phyloP scores from a whole-genome alignment of 2,888 invertebrate genomes.

The Parelbella ahira region DNA sequence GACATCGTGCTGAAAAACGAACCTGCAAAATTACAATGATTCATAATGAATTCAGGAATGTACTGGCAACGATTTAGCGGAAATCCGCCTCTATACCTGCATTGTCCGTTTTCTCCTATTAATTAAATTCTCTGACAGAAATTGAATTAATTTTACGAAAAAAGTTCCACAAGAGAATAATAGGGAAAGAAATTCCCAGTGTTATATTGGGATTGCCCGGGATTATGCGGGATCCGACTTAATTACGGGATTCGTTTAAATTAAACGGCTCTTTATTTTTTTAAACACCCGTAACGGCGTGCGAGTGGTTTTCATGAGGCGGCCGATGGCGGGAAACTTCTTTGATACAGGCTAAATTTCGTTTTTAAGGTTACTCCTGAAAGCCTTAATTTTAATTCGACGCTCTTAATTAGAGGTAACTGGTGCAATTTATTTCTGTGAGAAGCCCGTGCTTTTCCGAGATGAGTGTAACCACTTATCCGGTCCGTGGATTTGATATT shows the following conservation, averaged over 20 bases:
- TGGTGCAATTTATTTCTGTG: slow-evolving; percentile 3
- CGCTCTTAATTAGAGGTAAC: slow-evolving; percentile 8
- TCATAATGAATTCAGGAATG: slow-evolving; percentile 8
- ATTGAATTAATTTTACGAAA: slow-evolving; percentile 56
- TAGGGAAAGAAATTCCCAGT: slow-evolving; percentile 40
- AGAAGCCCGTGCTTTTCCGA: background rate
- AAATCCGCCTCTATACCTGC: slow-evolving; percentile 21
- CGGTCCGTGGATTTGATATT: no score
- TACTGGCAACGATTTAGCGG: slow-evolving; percentile 13
- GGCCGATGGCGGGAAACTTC: slow-evolving; percentile 7
- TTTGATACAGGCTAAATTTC: slow-evolving; percentile 9
- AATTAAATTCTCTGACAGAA: slow-evolving; percentile 57
- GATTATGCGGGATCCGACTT: slow-evolving; percentile 58
- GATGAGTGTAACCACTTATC: background rate
- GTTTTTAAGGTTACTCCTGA: slow-evolving; percentile 1
- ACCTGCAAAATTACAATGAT: no score
- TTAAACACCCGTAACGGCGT: slow-evolving; percentile 9
- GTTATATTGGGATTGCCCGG: slow-evolving; percentile 58
- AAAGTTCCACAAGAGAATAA: slow-evolving; percentile 36
- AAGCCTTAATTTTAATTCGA: slow-evolving; percentile 4
- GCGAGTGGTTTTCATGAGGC: slow-evolving; percentile 12
- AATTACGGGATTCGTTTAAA: slow-evolving; percentile 51
- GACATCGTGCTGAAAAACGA: no score
- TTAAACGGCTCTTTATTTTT: slow-evolving; percentile 37
- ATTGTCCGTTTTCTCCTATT: slow-evolving; percentile 38